phyloP scores from a whole-genome alignment of 2,113 vertebrate genomes.

The Terrapene triunguis region DNA sequence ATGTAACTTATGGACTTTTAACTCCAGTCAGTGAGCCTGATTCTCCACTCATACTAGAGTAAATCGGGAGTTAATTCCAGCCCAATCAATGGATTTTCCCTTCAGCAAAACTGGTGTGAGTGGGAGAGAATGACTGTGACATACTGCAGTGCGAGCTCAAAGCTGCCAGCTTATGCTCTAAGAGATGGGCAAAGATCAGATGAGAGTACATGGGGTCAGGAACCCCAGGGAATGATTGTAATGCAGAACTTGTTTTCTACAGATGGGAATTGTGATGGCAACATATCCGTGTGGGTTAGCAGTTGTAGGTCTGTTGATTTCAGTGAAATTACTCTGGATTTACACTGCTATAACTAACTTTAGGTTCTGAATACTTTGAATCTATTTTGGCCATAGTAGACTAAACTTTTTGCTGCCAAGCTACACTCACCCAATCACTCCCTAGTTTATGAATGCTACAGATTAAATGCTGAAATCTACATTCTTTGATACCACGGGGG shows the following conservation, averaged over 20 bases:
- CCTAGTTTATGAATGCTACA: slow-evolving; percentile 8
- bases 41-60: not conserved
- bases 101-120: not conserved
- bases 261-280: not conserved
- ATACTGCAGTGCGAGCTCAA: slow-evolving; percentile 3
- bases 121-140: not conserved
- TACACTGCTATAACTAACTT: slow-evolving; percentile 55
- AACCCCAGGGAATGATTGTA: fast-evolving
- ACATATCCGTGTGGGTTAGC: not conserved
- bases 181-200: not conserved
- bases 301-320: not conserved
- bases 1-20: slow-evolving; percentile 52
- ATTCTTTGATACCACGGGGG: slow-evolving; percentile 48
- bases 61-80: slow-evolving; percentile 64
- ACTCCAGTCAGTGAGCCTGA: slow-evolving; percentile 8
- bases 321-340: slow-evolving; percentile 25
- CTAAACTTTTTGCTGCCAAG: slow-evolving; percentile 42
- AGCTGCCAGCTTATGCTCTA: not conserved
- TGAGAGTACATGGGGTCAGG: fast-evolving
- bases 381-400: slow-evolving; percentile 38
- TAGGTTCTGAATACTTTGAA: slow-evolving; percentile 56
- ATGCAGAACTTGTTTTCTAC: not conserved
- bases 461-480: not conserved
- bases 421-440: fast-evolving
- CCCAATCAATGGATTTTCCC: not conserved